phyloP scores from a whole-genome alignment of 2,888 invertebrate species.

The Chrysina gloriosa region DNA sequence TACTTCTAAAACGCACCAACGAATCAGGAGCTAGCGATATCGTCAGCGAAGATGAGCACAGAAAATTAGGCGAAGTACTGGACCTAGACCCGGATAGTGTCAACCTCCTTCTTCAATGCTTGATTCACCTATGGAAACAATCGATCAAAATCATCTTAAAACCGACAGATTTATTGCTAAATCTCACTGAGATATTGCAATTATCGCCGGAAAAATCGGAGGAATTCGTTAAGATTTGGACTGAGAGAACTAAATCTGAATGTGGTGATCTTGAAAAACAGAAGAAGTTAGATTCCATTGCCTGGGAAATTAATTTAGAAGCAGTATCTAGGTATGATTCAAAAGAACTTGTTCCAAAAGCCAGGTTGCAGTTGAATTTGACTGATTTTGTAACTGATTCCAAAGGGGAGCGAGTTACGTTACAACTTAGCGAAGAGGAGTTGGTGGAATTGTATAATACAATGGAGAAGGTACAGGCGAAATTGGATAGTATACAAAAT shows the following conservation, averaged over 20 bases:
- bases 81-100: constrained; percentile 47
- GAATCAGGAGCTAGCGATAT: constrained; percentile 49
- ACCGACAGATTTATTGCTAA: constrained; percentile 67
- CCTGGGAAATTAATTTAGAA: constrained; percentile 70
- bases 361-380: constrained; percentile 66
- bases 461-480: constrained; percentile 67
- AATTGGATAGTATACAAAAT: constrained; percentile 55
- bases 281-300: constrained; percentile 67
- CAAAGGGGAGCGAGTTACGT: constrained; percentile 62
- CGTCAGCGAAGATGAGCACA: constrained; percentile 55
- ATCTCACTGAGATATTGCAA: constrained; percentile 66
- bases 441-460: constrained; percentile 67
- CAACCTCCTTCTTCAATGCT: constrained; percentile 52
- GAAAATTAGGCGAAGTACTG: constrained; percentile 52
- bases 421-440: constrained; percentile 68
- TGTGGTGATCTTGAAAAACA: constrained; percentile 66
- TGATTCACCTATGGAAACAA: constrained; percentile 65
- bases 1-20: constrained; percentile 54
- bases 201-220: constrained; percentile 68
- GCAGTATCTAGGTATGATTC: constrained; percentile 65
- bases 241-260: constrained; percentile 66
- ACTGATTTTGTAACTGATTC: constrained; percentile 51
- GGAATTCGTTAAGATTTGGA: constrained; percentile 69
- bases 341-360: constrained; percentile 65
- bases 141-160: constrained; percentile 68